phyloP scores from a whole-genome alignment of 2,113 vertebrate genomes.

The Girardinichthys multiradiatus region DNA sequence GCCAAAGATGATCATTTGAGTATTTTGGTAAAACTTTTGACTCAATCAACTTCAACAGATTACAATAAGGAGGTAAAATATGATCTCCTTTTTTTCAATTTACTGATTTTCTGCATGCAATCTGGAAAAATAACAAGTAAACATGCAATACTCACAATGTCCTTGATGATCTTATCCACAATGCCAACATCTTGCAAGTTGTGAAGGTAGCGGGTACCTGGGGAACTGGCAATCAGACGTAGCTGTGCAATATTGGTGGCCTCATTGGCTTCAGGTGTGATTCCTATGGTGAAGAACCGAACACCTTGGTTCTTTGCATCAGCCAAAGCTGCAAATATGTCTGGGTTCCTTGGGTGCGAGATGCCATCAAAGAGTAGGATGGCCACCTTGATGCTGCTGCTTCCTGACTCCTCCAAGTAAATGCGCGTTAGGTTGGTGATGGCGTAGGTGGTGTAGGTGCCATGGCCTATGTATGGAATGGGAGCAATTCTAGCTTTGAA shows the following conservation, averaged over 20 bases:
- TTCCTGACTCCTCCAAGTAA: conserved; percentile 84
- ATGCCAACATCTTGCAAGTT: conserved; percentile 86
- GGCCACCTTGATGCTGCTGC: conserved; percentile 83
- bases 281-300: conserved; percentile 87
- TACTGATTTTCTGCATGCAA: background rate
- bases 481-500: conserved; percentile 84
- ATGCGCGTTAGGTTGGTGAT: conserved; percentile 91
- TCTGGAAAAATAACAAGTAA: background rate
- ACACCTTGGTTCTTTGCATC: conserved; percentile 90
- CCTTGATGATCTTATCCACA: conserved; percentile 84
- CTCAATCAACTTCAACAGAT: no score
- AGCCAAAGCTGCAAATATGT: conserved; percentile 85
- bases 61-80: background rate
- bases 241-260: conserved; percentile 82
- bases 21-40: no score
- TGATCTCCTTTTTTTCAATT: background rate
- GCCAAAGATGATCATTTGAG: no score
- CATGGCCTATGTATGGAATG: conserved; percentile 87
- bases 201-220: conserved; percentile 85
- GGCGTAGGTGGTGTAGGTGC: conserved; percentile 90
- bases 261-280: conserved; percentile 86
- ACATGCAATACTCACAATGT: conserved; percentile 84
- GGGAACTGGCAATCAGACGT: conserved; percentile 83
- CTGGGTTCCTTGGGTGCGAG: conserved; percentile 90
- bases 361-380: conserved; percentile 87